phyloP scores from a whole-genome alignment of 1,140 invertebrate genomes.

The Dermatophagoides farinae region DNA sequence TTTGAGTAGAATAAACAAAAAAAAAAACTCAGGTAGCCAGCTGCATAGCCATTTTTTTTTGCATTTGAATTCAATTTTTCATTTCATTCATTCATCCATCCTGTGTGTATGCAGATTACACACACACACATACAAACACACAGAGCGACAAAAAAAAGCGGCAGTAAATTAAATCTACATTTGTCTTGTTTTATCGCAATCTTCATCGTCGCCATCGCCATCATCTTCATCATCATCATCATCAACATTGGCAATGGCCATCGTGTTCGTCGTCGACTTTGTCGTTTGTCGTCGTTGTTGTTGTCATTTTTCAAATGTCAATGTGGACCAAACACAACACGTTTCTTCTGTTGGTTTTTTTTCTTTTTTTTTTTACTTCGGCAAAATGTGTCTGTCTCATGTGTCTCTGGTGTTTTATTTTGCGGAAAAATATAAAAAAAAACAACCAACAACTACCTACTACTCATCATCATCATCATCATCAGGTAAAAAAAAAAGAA shows the following conservation, averaged over 20 bases:
- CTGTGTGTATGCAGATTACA: not conserved
- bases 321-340: too few relatives aligned
- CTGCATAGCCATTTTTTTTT: too few relatives aligned
- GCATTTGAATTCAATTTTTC: too few relatives aligned
- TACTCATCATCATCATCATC: too few relatives aligned
- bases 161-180: slow-evolving; percentile 7
- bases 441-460: not conserved
- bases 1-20: too few relatives aligned
- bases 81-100: too few relatives aligned
- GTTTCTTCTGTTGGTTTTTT: too few relatives aligned
- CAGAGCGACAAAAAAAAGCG: not conserved
- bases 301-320: too few relatives aligned
- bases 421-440: not conserved
- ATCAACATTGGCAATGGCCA: not conserved
- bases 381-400: not conserved
- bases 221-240: not conserved
- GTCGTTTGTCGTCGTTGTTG: too few relatives aligned
- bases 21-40: too few relatives aligned
- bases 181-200: not conserved
- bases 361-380: not conserved
- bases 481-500: too few relatives aligned
- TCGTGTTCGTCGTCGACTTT: not conserved
- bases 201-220: not conserved
- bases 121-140: not conserved
- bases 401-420: not conserved